A percentile compares a stretch with the other conserved stretches of the same genome.
Conservation (phyloP, 2,797 vertebrate species). For the Parotocinclus haroldoi region DNA sequence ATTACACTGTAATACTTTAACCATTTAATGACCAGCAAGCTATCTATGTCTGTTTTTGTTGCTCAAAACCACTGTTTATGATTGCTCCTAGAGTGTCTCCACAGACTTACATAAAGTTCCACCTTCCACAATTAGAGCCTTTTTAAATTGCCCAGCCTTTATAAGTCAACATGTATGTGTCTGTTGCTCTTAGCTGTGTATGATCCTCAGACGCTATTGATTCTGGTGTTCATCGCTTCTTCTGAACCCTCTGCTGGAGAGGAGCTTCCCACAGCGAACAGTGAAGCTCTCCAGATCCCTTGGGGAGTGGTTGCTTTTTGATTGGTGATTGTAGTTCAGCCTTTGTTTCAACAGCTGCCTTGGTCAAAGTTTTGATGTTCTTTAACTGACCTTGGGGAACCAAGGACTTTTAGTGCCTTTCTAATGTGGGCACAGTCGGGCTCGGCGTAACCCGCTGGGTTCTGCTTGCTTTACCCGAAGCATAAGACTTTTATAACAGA, state of each 20-base stretch:
- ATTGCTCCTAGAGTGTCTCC: not conserved
- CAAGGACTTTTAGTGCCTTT: conserved; percentile 23
- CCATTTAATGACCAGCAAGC: not conserved
- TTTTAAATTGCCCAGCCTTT: conserved; percentile 4
- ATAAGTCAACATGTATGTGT: not conserved
- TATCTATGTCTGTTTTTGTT: too few species aligned
- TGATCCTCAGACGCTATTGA: conserved; percentile 30
- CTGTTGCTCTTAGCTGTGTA: not conserved
- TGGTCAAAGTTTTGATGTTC: conserved; percentile 45
- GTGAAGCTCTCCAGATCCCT: conserved; percentile 23
- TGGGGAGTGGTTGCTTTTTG: conserved; percentile 49
- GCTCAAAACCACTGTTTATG: too few species aligned
- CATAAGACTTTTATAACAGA: conserved; percentile 16
- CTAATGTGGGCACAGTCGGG: conserved; percentile 18
- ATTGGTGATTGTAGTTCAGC: conserved; percentile 37
- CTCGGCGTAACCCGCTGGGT: conserved; percentile 1
- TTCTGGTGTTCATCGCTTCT: conserved; percentile 27
- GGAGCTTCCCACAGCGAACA: conserved; percentile 32
- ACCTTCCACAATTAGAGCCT: not conserved
- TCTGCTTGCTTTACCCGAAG: conserved; percentile 3
- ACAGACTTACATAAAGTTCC: not conserved
- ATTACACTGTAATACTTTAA: not conserved
- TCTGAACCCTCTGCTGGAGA: conserved; percentile 19
- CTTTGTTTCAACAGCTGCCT: conserved; percentile 57
- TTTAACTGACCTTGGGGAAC: conserved; percentile 47